Conservation (phyloP, 2,888 invertebrate species). For the Prenolepis imparis region DNA sequence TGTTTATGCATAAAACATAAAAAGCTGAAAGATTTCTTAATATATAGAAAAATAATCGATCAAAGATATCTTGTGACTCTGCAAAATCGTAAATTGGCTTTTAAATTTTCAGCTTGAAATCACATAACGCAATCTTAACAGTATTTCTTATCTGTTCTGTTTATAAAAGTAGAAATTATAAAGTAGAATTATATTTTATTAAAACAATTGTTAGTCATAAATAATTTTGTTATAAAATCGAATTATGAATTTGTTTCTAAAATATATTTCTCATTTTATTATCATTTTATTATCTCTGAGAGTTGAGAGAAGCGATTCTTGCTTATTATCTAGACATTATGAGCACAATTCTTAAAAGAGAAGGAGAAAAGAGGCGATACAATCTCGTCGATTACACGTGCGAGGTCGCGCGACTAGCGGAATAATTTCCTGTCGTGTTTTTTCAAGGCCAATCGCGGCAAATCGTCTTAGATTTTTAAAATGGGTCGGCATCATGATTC, state of each 20-base stretch:
- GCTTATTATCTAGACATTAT: constrained; percentile 18
- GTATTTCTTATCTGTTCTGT: not conserved
- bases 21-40: not conserved
- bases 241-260: constrained; percentile 6
- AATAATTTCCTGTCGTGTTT: constrained; percentile 62
- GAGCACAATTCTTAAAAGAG: constrained; percentile 6
- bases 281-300: not conserved
- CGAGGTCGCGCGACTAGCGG: constrained; percentile 54
- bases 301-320: constrained; percentile 2
- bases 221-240: not conserved
- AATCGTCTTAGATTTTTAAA: constrained; percentile 63
- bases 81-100: not conserved
- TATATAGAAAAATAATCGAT: not conserved
- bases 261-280: not conserved
- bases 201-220: not conserved
- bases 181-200: not conserved
- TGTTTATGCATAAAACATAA: not conserved
- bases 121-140: not conserved
- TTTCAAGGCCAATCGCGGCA: constrained; percentile 65
- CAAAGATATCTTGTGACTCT: not conserved
- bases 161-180: not conserved
- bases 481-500: not conserved
- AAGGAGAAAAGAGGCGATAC: constrained; percentile 51
- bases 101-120: not conserved
- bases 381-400: constrained; percentile 64